Conservation (phyloP, 2,888 invertebrate genomes). For the Hipparchia semele region DNA sequence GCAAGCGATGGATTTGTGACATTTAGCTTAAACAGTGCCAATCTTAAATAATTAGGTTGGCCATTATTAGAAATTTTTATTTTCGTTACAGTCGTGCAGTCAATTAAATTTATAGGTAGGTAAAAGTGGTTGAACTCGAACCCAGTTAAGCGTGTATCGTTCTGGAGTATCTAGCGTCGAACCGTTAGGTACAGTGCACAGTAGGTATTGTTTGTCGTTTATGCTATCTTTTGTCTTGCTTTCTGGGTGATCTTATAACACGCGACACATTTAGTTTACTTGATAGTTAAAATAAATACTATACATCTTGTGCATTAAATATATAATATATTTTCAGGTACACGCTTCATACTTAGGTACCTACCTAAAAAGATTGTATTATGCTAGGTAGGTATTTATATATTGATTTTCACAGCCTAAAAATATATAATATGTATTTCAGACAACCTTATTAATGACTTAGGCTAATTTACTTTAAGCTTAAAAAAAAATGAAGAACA, state of each 20-base stretch:
- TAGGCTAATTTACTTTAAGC: background rate
- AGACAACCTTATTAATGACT: background rate
- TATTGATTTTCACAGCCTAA: constrained; percentile 10
- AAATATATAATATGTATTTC: background rate
- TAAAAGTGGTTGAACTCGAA: background rate
- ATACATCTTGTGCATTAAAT: background rate
- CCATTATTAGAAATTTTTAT: constrained; percentile 22
- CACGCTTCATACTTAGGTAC: background rate
- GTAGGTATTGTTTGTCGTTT: too few species aligned
- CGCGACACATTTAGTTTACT: background rate
- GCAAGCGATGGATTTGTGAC: constrained; percentile 46
- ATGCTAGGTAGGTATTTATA: background rate
- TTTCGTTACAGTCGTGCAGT: background rate
- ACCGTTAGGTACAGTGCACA: too few species aligned
- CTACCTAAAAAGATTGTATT: background rate
- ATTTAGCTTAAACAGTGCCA: constrained; percentile 43
- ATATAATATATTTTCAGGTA: constrained; percentile 17
- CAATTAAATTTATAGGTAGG: background rate
- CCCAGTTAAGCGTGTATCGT: too few species aligned
- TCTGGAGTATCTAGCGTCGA: too few species aligned
- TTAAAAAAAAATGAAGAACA: background rate
- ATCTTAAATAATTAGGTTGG: constrained; percentile 30
- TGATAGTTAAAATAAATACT: background rate
- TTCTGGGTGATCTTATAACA: too few species aligned
- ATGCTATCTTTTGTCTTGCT: too few species aligned